Percentiles rank a stretch among this genome's conserved stretches.
phyloP scores from a whole-genome alignment of 2,113 vertebrate species.

The Copsychus sechellarum region DNA sequence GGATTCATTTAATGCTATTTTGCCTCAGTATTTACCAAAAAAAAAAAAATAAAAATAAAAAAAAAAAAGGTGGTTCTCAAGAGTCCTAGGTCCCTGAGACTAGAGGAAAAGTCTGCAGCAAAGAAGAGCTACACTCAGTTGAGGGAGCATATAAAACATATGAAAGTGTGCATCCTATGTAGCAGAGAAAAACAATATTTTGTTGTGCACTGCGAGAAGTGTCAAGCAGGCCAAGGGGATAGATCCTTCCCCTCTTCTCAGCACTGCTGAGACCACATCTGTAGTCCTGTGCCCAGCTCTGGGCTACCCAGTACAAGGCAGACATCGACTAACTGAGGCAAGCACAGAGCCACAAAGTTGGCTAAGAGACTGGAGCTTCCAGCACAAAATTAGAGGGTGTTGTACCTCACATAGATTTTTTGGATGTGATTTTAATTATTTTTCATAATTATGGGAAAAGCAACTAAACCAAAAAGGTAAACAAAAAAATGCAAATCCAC shows the following conservation, averaged over 20 bases:
- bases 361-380: background rate
- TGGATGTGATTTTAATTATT: background rate
- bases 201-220: background rate
- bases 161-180: background rate
- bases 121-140: background rate
- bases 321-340: fast-evolving
- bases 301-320: background rate
- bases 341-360: background rate
- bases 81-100: background rate
- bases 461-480: background rate
- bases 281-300: background rate
- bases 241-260: background rate
- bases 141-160: background rate
- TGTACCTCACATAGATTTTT: background rate
- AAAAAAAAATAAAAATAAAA: background rate
- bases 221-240: background rate
- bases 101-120: background rate
- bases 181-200: background rate
- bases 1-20: background rate
- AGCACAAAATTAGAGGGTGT: background rate
- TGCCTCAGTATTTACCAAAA: background rate
- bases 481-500: background rate
- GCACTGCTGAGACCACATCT: background rate
- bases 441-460: background rate
- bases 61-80: background rate